Conservation (phyloP, 2,113 vertebrate species). For the Heterocephalus glaber region DNA sequence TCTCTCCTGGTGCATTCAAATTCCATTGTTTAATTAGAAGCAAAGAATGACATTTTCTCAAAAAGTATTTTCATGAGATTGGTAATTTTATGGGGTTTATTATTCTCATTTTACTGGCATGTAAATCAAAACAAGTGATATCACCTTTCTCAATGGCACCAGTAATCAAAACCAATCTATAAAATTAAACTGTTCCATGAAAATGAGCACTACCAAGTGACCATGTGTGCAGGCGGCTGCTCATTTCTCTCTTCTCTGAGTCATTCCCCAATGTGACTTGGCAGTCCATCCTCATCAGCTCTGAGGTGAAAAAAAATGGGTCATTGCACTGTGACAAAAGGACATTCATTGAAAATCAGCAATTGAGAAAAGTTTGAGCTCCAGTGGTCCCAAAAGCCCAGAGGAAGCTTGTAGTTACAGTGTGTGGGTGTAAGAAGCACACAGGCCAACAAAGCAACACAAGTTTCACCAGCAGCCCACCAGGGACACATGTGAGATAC, state of each 20-base stretch:
- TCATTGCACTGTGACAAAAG: conserved; percentile 35
- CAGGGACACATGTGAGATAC: conserved; percentile 1
- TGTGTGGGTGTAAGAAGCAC: conserved; percentile 17
- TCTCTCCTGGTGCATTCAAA: background rate
- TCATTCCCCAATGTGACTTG: conserved; percentile 59
- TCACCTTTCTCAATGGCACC: conserved; percentile 13
- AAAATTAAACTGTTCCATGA: background rate
- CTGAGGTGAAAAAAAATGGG: conserved; percentile 70
- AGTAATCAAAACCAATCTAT: background rate
- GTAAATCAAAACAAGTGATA: conserved; percentile 60
- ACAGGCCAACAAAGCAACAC: background rate
- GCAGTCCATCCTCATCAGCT: conserved; percentile 54
- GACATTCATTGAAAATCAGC: conserved; percentile 38
- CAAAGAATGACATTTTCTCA: background rate
- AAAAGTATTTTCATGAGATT: background rate
- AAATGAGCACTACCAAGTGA: background rate
- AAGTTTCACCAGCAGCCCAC: conserved; percentile 15
- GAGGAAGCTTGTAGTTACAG: background rate
- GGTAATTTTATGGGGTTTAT: conserved; percentile 33
- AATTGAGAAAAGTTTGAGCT: conserved; percentile 31
- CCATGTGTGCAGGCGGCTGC: background rate
- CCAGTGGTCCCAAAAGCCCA: conserved; percentile 57
- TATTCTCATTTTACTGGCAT: conserved; percentile 26
- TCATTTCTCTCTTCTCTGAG: conserved; percentile 4
- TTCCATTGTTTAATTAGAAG: background rate